Percentiles rank a stretch among this genome's conserved stretches.
Conservation (phyloP, 1,140 invertebrate genomes). For the Drosophila arawakana region DNA sequence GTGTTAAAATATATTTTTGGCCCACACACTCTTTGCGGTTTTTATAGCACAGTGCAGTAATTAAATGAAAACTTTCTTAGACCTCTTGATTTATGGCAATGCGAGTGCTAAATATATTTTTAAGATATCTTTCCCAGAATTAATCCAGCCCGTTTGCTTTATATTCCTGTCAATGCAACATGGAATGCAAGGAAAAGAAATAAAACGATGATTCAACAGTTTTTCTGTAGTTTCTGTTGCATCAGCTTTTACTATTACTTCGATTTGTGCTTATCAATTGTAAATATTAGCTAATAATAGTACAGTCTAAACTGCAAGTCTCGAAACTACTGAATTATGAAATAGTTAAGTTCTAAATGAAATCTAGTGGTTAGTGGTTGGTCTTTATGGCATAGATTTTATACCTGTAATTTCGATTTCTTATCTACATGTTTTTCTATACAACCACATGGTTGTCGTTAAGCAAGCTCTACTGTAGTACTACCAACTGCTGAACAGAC, state of each 20-base stretch:
- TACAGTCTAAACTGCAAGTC: neutral
- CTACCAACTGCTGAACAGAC: neutral
- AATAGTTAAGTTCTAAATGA: too few species aligned
- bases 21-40: slow-evolving; percentile 58
- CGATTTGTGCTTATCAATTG: slow-evolving; percentile 1
- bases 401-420: too few species aligned
- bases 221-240: slow-evolving; percentile 2
- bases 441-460: neutral
- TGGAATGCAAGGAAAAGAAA: too few species aligned
- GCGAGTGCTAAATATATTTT: slow-evolving; percentile 16
- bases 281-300: neutral
- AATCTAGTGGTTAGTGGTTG: too few species aligned
- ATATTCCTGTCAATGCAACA: neutral
- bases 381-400: too few species aligned
- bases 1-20: slow-evolving; percentile 65
- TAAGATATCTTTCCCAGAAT: neutral
- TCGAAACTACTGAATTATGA: too few species aligned
- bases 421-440: too few species aligned
- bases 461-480: neutral
- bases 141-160: neutral
- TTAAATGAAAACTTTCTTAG: slow-evolving; percentile 48
- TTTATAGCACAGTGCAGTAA: slow-evolving; percentile 55
- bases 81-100: slow-evolving; percentile 32
- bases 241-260: neutral
- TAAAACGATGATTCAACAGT: neutral